Evolutionary conservation across 2,113 vertebrate genomes (phyloP), one percentile per base, ranked within the genome.

Genomic region (Glaucomys volans): DNA sequence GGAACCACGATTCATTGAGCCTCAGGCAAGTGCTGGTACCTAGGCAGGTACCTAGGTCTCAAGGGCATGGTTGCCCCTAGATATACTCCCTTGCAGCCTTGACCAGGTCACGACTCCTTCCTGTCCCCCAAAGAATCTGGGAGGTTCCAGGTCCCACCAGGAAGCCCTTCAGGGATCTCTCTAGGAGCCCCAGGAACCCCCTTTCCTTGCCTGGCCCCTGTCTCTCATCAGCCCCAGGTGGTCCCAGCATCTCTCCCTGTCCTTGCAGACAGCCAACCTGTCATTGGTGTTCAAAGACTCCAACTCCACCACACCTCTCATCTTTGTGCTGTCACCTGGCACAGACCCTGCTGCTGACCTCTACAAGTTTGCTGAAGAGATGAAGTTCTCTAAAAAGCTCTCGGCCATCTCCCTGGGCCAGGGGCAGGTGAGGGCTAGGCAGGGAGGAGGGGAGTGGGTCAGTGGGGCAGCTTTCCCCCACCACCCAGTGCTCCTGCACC

Each of bases 281-380:
- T 98, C 98, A 0, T 94, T 83, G 3, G 98, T 99, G 82, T 99
- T 99, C 97, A 98, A 97, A 87, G 99, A 99, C 3, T 99, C 99
- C 2, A 98, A 98, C 77, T 97, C 98, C 35, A 98, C 96, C 86
- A 99, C 98, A 0, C 99, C 99, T 0, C 98, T 99, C 94, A 99
- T 99, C 95, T 99, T 99, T 0, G 98, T 99, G 97, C 98, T 99
- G 42, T 99, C 99, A 0, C 99, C 99, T 0, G 99, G 99, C 79
- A 99, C 99, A 8, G 99, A 99, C 97, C 99, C 99, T 0, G 99
- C 99, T 44, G 99, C 99, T 0, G 98, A 99, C 97, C 99, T 99
- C 77, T 99, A 99, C 98, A 99, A 99, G 95, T 99, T 99, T 98
- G 99, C 99, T 26, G 99, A 99, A 95, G 98, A 98, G 97, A 99